Evolutionary conservation across 2,888 invertebrate species (phyloP).

Genomic region (Ligdia adustata): DNA sequence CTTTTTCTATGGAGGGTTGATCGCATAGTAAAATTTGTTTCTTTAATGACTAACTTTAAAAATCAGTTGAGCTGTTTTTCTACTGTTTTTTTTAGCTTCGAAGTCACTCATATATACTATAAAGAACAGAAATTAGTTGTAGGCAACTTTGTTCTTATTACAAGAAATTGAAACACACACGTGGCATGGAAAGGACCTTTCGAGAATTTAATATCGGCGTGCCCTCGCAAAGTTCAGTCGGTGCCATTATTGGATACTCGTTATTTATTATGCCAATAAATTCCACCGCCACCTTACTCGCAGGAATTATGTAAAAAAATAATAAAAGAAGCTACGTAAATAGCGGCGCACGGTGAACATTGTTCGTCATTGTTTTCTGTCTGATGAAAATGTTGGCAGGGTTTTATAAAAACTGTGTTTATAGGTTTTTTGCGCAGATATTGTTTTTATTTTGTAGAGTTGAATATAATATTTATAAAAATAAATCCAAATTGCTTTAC

Average conservation of each 20-base stretch:
- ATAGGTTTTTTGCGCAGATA: too few species aligned
- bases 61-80: background rate
- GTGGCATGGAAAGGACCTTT: constrained; percentile 9
- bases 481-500: too few species aligned
- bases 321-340: background rate
- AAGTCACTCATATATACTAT: background rate
- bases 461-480: too few species aligned
- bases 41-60: too few species aligned
- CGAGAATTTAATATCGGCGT: constrained; percentile 46
- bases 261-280: constrained; percentile 63
- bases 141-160: too few species aligned
- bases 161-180: constrained; percentile 11
- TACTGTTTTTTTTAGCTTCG: too few species aligned
- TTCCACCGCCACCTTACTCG: constrained; percentile 43
- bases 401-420: background rate
- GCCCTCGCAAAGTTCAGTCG: constrained; percentile 46
- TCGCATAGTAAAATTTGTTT: too few species aligned
- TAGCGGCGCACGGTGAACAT: background rate
- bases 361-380: constrained; percentile 3
- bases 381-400: constrained; percentile 16
- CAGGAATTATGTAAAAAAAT: constrained; percentile 41
- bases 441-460: too few species aligned
- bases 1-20: too few species aligned
- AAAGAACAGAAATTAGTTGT: too few species aligned
- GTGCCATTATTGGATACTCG: constrained; percentile 59